These are phyloP conservation scores for Penelope pileata DNA, from an alignment of 2,113 vertebrate genomes.

Conservation along the genomic window DNA sequence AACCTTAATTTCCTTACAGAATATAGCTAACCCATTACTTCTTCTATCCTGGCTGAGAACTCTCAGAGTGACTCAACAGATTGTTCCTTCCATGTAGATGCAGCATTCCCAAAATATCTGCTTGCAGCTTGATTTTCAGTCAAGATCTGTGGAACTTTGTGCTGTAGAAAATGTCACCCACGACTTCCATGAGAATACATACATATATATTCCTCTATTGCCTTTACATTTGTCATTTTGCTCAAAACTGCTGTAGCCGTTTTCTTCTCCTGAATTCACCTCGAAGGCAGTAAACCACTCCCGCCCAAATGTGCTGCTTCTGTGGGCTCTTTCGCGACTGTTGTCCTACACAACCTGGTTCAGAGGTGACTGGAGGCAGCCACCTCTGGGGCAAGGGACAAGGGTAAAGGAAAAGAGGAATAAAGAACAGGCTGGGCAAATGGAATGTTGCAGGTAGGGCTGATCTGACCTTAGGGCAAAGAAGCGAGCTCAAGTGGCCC, in stretches of 20 bases:
- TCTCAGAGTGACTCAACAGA: neutral
- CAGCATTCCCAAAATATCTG: neutral
- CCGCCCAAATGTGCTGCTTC: neutral
- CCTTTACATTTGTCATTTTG: neutral
- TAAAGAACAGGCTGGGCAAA: neutral
- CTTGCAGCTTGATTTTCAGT: neutral
- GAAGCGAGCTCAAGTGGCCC: accelerated
- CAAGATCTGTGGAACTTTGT: neutral
- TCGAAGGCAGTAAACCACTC: neutral
- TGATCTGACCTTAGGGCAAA: neutral
- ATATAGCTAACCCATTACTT: accelerated
- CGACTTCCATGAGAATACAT: neutral
- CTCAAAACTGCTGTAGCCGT: neutral
- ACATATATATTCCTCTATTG: neutral
- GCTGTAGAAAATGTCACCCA: neutral
- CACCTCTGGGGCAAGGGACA: accelerated
- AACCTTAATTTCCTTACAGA: neutral
- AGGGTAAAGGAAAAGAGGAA: neutral
- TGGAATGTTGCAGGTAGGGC: neutral
- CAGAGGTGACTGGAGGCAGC: neutral
- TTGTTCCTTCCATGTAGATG: neutral
- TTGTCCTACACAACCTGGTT: neutral
- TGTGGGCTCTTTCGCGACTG: accelerated
- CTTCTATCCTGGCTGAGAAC: neutral
- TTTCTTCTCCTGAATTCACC: neutral